Conservation (phyloP, 2,888 invertebrate species). For the Choreutis nemorana region DNA sequence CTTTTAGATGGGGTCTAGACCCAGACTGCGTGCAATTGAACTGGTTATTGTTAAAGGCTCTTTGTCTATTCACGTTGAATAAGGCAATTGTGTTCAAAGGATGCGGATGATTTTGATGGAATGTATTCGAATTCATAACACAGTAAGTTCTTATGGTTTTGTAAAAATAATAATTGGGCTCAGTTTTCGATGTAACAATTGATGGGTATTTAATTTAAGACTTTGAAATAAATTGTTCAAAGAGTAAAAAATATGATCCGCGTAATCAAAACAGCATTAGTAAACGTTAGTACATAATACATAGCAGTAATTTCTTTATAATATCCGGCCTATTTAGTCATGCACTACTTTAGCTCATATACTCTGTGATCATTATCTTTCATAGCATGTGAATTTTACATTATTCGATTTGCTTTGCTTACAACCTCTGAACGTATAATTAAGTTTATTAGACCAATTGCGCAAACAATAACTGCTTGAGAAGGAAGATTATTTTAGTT, state of each 20-base stretch:
- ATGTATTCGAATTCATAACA: too few relatives aligned
- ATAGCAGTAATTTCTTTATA: conserved; percentile 21
- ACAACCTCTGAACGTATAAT: too few relatives aligned
- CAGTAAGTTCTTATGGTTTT: too few relatives aligned
- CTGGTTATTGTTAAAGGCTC: conserved; percentile 36
- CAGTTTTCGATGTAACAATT: too few relatives aligned
- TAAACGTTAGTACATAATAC: conserved; percentile 21
- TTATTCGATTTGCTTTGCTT: conserved; percentile 11
- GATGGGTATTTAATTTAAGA: too few relatives aligned
- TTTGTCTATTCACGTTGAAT: conserved; percentile 47
- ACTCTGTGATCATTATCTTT: too few relatives aligned
- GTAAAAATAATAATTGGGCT: conserved; percentile 43
- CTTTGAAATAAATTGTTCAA: too few relatives aligned
- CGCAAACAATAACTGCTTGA: too few relatives aligned
- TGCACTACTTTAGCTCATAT: conserved; percentile 30
- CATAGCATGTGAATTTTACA: conserved; percentile 11
- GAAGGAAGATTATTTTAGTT: too few relatives aligned
- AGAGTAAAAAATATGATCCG: conserved; percentile 2
- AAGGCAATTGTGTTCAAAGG: conserved; percentile 43
- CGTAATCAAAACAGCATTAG: conserved; percentile 60
- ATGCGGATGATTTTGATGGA: conserved; percentile 51
- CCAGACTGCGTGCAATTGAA: conserved; percentile 27
- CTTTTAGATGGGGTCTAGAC: conserved; percentile 20
- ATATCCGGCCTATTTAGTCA: conserved; percentile 29
- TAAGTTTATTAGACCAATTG: too few relatives aligned